Base-by-base conservation (phyloP, 2,888 invertebrate species). In the Apotomis turbidana region DNA sequence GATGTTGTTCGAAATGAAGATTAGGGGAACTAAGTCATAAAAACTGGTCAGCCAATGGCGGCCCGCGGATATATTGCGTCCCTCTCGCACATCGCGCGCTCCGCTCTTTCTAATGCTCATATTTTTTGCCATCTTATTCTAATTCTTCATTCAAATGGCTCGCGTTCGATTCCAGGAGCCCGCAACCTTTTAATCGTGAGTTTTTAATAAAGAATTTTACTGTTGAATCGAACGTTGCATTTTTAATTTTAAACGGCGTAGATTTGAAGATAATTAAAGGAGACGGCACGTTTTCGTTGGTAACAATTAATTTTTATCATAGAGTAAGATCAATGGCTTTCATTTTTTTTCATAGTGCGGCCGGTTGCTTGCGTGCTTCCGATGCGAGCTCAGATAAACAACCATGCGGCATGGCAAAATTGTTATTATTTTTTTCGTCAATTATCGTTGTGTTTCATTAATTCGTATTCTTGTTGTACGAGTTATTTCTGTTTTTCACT, bases 1-100 rank as follows among this genome's bases (percentile, higher is more conserved):
- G 92, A 92, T 93, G 93, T 90, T 89, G 85, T 87, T 89, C 88
- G 87, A 90, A 91, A 90, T 87, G 85, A 91, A 93, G 91, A 93
- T 93, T 93, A 93, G 93, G 93, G 93, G 93, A 93, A 92, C 90
- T 92, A 91, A 92, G 80, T 87, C 89, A 93, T 93, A 93, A 93
- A 93, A 93, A 92, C 86, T 86, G 89, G 90, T 90, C 91, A 90
- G 88, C 93, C 93, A 93, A 93, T 93, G 79, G 84, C 83, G 80
- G 78, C 75, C 78, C 82, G 78, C 78, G 77, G 71, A 81, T 78
- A 77, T 86, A 78, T 76, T 77, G 83, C 77, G 80, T 91, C 90
- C 83, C 84, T 81, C 79, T 93, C 87, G 74, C 83, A 71, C 88
- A 70, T 68, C 78, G 81, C 79, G 81, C 81, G 81, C 81, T 80